Conservation (phyloP, 2,888 invertebrate species). For the Rhingia campestris region DNA sequence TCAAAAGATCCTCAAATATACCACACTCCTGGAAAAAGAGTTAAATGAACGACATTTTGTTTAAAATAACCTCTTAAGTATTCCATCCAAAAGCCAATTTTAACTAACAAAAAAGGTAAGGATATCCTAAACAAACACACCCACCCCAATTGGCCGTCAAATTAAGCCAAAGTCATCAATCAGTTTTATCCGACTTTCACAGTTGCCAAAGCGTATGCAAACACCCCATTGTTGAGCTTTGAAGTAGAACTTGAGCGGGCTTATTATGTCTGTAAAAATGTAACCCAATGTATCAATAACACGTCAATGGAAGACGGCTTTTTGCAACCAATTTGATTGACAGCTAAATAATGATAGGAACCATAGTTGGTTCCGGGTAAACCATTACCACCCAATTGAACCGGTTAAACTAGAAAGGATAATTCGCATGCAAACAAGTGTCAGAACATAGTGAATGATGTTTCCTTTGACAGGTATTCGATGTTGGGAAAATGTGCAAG, state of each 20-base stretch:
- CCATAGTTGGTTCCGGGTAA: background rate
- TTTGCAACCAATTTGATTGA: constrained; percentile 12
- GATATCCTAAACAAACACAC: constrained; percentile 38
- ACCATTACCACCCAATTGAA: constrained; percentile 8
- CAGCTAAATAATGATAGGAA: constrained; percentile 21
- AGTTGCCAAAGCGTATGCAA: constrained; percentile 1
- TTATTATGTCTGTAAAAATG: background rate
- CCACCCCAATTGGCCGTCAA: constrained; percentile 12
- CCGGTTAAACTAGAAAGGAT: background rate
- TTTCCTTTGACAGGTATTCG: background rate
- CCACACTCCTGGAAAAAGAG: too few relatives aligned
- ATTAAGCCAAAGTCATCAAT: constrained; percentile 19
- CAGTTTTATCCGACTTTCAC: constrained; percentile 7
- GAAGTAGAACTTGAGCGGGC: background rate
- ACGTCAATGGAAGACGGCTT: background rate
- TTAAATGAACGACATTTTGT: too few relatives aligned
- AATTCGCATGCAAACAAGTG: constrained; percentile 38
- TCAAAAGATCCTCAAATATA: too few relatives aligned
- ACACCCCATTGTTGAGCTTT: constrained; percentile 30
- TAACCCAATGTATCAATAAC: background rate
- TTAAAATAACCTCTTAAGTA: too few relatives aligned
- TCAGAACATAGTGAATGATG: constrained; percentile 11
- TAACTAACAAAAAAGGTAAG: background rate
- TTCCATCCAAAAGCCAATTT: background rate
- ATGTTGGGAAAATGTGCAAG: too few relatives aligned